Percentiles rank a stretch among this genome's conserved stretches.
Conservation (phyloP, 2,113 vertebrate species). For the Phycodurus eques region DNA sequence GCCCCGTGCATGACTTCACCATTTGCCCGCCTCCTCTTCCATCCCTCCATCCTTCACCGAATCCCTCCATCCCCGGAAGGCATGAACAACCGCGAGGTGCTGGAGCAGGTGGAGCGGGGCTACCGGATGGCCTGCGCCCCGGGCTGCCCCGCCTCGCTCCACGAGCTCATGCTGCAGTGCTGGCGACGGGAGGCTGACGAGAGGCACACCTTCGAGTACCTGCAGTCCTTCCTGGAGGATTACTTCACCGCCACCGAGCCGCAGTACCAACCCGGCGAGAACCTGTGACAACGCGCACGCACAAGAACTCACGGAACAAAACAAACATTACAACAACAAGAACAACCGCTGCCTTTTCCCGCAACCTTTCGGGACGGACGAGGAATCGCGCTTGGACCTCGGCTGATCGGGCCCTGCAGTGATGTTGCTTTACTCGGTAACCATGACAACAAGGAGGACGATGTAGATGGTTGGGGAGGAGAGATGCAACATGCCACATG, state of each 20-base stretch:
- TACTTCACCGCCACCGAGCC: constrained; percentile 98
- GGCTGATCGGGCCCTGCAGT: constrained; percentile 62
- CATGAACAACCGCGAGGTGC: constrained; percentile 96
- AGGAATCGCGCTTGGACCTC: constrained; percentile 49
- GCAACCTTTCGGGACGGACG: constrained; percentile 39
- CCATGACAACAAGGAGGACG: constrained; percentile 71
- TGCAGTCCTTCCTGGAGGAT: constrained; percentile 97
- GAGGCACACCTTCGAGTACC: constrained; percentile 95
- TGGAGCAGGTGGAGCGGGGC: constrained; percentile 94
- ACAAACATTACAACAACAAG: background rate
- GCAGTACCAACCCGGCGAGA: constrained; percentile 95
- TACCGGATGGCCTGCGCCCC: constrained; percentile 90
- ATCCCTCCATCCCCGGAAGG: constrained; percentile 67
- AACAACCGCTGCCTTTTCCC: background rate
- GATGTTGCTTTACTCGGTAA: constrained; percentile 70
- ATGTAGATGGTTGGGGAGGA: constrained; percentile 59
- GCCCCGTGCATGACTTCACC: background rate
- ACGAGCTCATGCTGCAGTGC: constrained; percentile 93
- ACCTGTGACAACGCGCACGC: constrained; percentile 71
- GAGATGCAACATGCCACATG: constrained; percentile 51
- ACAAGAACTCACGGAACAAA: constrained; percentile 6
- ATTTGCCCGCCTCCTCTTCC: background rate
- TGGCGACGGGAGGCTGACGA: constrained; percentile 92
- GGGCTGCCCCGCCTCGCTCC: constrained; percentile 84
- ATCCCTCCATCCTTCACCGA: background rate